Evolutionary conservation across 2,797 vertebrate genomes (phyloP).

Genomic region (Parauchenoglanis punctatus): DNA sequence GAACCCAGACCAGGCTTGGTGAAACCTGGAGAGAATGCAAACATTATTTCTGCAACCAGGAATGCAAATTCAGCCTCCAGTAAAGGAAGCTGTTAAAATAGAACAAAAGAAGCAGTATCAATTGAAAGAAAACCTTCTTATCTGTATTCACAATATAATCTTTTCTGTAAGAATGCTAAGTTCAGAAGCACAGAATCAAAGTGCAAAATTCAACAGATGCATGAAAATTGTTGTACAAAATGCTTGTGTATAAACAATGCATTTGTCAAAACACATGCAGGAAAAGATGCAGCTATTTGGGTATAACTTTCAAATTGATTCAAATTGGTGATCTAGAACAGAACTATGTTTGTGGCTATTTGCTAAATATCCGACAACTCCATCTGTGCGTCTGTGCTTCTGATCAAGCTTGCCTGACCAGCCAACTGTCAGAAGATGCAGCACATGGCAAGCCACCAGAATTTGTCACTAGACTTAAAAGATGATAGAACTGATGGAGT

Average conservation of each 20-base stretch:
- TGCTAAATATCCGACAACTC: neutral
- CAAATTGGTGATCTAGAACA: neutral
- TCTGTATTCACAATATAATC: neutral
- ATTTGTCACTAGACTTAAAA: constrained; percentile 73
- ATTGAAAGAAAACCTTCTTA: neutral
- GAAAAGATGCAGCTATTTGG: neutral
- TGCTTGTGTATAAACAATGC: neutral
- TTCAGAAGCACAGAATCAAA: neutral
- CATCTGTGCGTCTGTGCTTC: neutral
- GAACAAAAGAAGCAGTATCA: neutral
- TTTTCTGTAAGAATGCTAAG: neutral
- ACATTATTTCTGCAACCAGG: neutral
- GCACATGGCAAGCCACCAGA: constrained; percentile 68
- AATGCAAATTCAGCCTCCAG: neutral
- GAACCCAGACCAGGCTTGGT: neutral
- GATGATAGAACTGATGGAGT: constrained; percentile 64
- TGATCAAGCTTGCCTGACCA: constrained; percentile 56
- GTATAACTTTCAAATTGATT: neutral
- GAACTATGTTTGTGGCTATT: neutral
- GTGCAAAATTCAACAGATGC: neutral
- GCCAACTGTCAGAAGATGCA: constrained; percentile 67
- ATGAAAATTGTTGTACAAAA: neutral
- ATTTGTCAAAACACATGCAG: neutral
- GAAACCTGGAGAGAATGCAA: neutral
- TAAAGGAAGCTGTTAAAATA: neutral